Evolutionary conservation across 2,113 vertebrate genomes (phyloP).

Genomic region (Pseudorhombus dupliciocellatus): DNA sequence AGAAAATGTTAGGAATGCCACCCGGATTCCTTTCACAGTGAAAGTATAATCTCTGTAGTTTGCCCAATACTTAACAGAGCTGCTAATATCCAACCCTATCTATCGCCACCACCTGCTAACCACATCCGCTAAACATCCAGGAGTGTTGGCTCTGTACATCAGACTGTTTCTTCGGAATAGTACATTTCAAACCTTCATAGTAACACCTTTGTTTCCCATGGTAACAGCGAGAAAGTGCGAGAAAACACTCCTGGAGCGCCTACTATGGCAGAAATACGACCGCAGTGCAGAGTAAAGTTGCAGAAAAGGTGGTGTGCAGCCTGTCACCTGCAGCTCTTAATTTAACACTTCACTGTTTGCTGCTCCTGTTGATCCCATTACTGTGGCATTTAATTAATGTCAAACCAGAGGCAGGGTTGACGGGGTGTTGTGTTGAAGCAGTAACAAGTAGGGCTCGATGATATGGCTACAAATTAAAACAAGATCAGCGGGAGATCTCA

Average conservation of each 20-base stretch:
- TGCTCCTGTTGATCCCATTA: not conserved
- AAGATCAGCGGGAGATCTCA: too few relatives aligned
- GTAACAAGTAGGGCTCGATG: too few relatives aligned
- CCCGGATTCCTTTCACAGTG: not conserved
- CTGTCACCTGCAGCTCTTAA: not conserved
- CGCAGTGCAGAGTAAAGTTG: not conserved
- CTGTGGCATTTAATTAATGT: not conserved
- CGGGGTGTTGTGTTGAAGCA: not conserved
- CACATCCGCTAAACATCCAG: slow-evolving; percentile 1
- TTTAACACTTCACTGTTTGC: slow-evolving; percentile 10
- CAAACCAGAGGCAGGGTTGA: not conserved
- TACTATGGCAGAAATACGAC: slow-evolving; percentile 7
- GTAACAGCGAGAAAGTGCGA: slow-evolving; percentile 9
- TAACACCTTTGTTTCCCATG: not conserved
- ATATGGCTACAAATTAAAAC: too few relatives aligned
- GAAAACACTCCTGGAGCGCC: not conserved
- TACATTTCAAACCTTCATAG: slow-evolving; percentile 17
- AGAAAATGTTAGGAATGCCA: not conserved
- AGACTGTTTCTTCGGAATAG: not conserved
- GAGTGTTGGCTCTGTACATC: slow-evolving; percentile 3
- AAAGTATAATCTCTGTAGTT: slow-evolving; percentile 7
- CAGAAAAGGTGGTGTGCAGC: slow-evolving; percentile 1
- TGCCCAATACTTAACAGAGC: slow-evolving; percentile 7
- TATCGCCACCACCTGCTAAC: slow-evolving; percentile 22
- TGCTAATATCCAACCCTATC: slow-evolving; percentile 19